Conservation (phyloP, 2,113 vertebrate species). For the Zingel zingel region DNA sequence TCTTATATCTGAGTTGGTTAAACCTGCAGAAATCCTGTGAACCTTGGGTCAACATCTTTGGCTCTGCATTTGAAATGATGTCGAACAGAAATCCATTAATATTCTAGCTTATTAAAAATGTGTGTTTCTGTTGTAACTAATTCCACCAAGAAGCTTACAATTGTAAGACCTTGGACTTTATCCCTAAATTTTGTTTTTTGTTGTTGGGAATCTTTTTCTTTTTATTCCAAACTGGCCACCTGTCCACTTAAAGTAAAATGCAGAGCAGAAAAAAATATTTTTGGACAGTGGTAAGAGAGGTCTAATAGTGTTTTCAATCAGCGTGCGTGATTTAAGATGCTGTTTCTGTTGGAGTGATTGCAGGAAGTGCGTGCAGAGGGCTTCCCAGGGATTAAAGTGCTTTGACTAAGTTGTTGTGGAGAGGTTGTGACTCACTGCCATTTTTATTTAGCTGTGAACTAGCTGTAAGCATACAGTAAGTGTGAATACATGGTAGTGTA, state of each 20-base stretch:
- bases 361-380: constrained; percentile 6
- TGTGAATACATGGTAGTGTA: constrained; percentile 8
- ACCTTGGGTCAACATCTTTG: background rate
- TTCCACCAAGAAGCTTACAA: constrained; percentile 1
- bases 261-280: background rate
- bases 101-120: background rate
- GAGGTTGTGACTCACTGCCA: constrained; percentile 27
- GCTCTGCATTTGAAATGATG: background rate
- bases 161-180: background rate
- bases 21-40: too few species aligned
- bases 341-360: constrained; percentile 7
- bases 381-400: constrained; percentile 8
- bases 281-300: background rate
- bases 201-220: background rate
- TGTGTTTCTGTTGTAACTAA: background rate
- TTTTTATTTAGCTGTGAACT: constrained; percentile 31
- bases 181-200: background rate
- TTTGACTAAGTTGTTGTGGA: constrained; percentile 17
- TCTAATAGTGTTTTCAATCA: constrained; percentile 4
- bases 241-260: constrained; percentile 4
- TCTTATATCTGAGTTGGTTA: too few species aligned
- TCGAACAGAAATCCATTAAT: background rate
- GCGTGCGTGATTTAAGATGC: background rate
- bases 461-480: background rate
- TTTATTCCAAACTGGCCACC: constrained; percentile 3